Evolutionary conservation across 2,113 vertebrate genomes (phyloP).

Genomic region (Tetrao urogallus): DNA sequence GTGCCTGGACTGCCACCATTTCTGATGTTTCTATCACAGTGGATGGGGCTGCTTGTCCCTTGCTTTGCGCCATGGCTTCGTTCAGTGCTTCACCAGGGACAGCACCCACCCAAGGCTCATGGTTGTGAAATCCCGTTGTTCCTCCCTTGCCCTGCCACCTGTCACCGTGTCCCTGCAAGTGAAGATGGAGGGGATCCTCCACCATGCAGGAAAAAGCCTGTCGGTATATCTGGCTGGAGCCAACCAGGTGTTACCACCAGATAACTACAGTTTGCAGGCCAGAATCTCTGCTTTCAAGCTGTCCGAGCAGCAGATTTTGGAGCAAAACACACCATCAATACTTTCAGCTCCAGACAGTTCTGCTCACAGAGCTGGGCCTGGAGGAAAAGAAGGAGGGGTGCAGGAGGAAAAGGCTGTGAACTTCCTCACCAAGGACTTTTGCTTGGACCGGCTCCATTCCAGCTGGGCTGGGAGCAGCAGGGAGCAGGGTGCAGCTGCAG

Average conservation of each 20-base stretch:
- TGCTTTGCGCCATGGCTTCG: not conserved
- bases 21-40: accelerated
- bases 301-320: not conserved
- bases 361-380: not conserved
- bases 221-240: not conserved
- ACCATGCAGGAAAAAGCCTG: not conserved
- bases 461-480: not conserved
- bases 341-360: not conserved
- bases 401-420: not conserved
- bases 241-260: not conserved
- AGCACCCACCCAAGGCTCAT: too few relatives aligned
- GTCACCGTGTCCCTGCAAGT: not conserved
- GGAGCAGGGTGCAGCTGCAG: not conserved
- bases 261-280: not conserved
- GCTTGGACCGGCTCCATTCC: not conserved
- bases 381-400: not conserved
- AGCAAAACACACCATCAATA: not conserved
- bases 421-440: not conserved
- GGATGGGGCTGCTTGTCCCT: accelerated
- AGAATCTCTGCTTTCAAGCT: not conserved
- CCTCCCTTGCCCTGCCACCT: not conserved
- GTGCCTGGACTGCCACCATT: accelerated
- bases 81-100: not conserved
- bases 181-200: not conserved
- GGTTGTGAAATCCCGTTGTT: not conserved